Base-by-base conservation (phyloP, 2,113 vertebrate species). In the Porphyrio hochstetteri region DNA sequence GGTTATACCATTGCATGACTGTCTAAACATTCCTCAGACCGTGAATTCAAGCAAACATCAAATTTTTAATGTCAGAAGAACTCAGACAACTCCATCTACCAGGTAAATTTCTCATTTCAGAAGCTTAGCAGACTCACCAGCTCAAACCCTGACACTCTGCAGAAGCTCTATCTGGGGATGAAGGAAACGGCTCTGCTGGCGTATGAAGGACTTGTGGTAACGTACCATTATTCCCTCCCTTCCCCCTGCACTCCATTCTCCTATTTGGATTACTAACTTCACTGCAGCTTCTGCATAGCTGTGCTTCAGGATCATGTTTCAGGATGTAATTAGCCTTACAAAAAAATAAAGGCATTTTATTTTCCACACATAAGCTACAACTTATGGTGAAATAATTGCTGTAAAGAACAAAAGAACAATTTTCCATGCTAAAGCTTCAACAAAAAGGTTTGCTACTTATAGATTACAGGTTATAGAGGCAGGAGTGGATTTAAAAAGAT, bases 191-290 rank as follows among this genome's bases (percentile, higher is more conserved):
- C 74, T 90, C 94, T 92, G 75, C 93, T 96, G 94, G 96, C 95
- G 91, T 74, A 64, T 55, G 50, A 61, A 91, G 93, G 94, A 90
- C 92, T 44, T 69, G 93, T 89, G 98, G 97, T 97, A 98, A 98
- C 0, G 94, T 96, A 98, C 75, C 36, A 80, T 93, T 36, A 36
- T 48, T 68, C 68, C 91, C 90, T 86, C 75, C 55, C 64, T 84
- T 64, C 71, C 70, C 61, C 69, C 36, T 44, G 13, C 2, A 2
- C 70, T 50, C 63, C 7, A 59, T 59, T 88, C 86, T 94, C 75
- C 29, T 82, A 46, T 84, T 80, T 91, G 92, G 40, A 90, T 90
- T 96, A 83, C 76, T 61, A 70, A 86, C 29, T 90, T 59, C 77
- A 69, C 46, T 64, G 86, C 80, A 84, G 89, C 82, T 90, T 87